A percentile compares a stretch with the other conserved stretches of the same genome.
These are phyloP conservation scores for Phalacrocorax pelagicus DNA, from an alignment of 2,113 vertebrate genomes.

Conservation along the genomic window DNA sequence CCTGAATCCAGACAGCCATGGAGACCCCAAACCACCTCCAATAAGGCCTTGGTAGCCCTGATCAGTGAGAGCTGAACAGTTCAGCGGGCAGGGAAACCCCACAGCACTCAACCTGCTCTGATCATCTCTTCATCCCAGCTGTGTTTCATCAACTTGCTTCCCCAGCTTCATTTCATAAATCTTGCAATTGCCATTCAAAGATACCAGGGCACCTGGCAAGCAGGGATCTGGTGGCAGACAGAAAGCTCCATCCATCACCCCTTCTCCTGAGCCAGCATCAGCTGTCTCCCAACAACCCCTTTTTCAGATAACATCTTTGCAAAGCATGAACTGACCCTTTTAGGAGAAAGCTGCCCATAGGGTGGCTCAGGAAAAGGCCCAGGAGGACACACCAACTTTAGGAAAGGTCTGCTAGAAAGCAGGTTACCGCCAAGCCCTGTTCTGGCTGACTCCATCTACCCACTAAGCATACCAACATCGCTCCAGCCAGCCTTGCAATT, in stretches of 20 bases:
- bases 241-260: background rate
- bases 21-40: background rate
- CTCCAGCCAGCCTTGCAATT: background rate
- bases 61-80: background rate
- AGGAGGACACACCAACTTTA: background rate
- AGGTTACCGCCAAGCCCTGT: background rate
- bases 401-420: background rate
- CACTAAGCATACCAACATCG: fast-evolving
- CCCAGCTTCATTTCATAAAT: background rate
- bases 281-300: background rate
- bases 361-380: background rate
- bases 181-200: background rate
- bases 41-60: background rate
- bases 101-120: background rate
- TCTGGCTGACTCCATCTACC: background rate
- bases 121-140: background rate
- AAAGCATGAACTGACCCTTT: background rate
- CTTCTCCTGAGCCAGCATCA: background rate
- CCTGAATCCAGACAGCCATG: background rate
- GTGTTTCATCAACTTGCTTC: background rate
- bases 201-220: fast-evolving
- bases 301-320: background rate
- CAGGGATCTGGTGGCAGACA: background rate
- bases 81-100: background rate
- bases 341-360: background rate